These are phyloP conservation scores for Enteromius afrohamiltoni DNA, from an alignment of 2,797 vertebrate genomes.

Conservation along the genomic window DNA sequence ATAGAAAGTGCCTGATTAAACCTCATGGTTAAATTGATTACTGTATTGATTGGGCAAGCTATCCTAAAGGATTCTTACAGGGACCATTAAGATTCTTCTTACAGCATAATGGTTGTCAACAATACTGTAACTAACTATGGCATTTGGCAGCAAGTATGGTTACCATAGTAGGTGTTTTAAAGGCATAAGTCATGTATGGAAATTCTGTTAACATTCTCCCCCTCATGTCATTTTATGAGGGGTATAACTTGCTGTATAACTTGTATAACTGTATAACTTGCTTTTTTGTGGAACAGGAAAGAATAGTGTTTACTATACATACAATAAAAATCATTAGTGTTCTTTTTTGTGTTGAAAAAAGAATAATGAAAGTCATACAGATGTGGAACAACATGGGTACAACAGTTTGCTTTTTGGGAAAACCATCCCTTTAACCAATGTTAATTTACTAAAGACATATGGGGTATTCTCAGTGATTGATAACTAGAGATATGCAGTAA, in stretches of 20 bases:
- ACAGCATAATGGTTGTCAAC: background rate
- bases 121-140: background rate
- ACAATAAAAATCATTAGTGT: background rate
- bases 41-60: constrained; percentile 4
- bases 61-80: background rate
- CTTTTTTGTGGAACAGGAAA: background rate
- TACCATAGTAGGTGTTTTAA: background rate
- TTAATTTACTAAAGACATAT: background rate
- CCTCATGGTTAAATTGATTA: constrained; percentile 2
- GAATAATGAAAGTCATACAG: background rate
- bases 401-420: background rate
- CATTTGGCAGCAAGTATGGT: background rate
- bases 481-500: background rate
- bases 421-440: background rate
- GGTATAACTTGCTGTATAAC: too few relatives aligned
- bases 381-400: background rate
- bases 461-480: background rate
- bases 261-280: background rate
- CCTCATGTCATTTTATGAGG: background rate
- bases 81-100: background rate
- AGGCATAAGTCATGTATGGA: background rate
- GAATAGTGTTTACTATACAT: background rate
- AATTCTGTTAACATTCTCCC: background rate
- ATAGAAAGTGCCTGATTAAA: background rate
- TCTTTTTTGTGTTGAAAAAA: background rate